Evolutionary conservation across 2,797 vertebrate species (phyloP), one percentile per base, ranked within the genome.

Genomic region (Sparus aurata): DNA sequence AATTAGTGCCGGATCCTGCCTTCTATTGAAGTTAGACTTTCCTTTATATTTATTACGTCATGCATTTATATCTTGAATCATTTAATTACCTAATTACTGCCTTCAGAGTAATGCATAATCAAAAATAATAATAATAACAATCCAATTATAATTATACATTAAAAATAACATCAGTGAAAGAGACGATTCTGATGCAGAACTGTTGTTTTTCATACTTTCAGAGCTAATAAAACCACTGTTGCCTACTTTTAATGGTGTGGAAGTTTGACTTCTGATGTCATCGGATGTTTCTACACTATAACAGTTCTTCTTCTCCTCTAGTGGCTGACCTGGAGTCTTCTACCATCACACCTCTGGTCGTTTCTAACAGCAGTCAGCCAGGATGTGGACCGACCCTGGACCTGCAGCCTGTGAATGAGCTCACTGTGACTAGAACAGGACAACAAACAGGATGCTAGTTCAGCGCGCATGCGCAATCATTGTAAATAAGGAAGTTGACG

Each of bases 401-500:
- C 47, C 15, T 5, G 30, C 62, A 25, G 25, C 12, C 20, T 41
- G 12, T 9, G 11, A 18, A n/a, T 38, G 9, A 38, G 9, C 38
- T 11, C 38, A 38, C 38, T 38, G 9, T 11, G 38, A 38, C 30
- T 12, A 22, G 7, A 22, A 3, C 12, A 15, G 53, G 57, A 66
- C 4, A 3, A 12, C 55, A 16, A 30, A 12, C 38, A 5, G 47
- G 3, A 65, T 6, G 2, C 1, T 5, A 18, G 13, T 0, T 16
- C 0, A 52, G 3, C 71, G 77, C 89, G 90, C 92, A 92, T 89
- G 92, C 89, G 91, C 76, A 0, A 1, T 38, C 2, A 1, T 9
- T 2, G 13, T 16, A 67, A 88, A 89, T 9, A 75, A 83, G 89
- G 90, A 92, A 91, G 87, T 87, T n/a, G 64, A 49, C 58, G 63